phyloP scores from a whole-genome alignment of 1,140 invertebrate genomes.

The Eriocheir sinensis region DNA sequence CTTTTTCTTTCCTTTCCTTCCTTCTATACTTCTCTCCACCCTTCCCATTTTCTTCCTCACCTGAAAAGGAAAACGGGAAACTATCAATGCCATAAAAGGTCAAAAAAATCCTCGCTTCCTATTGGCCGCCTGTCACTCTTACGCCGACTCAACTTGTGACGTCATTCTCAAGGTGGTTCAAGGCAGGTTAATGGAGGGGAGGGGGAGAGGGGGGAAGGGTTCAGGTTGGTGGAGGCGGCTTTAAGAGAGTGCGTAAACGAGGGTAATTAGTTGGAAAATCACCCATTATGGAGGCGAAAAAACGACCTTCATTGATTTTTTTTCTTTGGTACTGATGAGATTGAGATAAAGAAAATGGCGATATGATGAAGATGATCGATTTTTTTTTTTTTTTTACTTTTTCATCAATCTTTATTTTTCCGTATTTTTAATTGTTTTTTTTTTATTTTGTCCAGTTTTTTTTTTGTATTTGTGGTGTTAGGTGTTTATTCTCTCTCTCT shows the following conservation, averaged over 20 bases:
- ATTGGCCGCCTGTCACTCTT: background rate
- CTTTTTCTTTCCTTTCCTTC: background rate
- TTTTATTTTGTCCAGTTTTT: background rate
- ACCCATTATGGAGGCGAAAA: slow-evolving; percentile 11
- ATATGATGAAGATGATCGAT: too few relatives aligned
- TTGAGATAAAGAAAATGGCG: background rate
- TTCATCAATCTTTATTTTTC: background rate
- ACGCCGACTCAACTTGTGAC: background rate
- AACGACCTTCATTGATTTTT: background rate
- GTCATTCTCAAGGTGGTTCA: background rate
- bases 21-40: too few relatives aligned
- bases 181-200: slow-evolving; percentile 54
- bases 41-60: background rate
- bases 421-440: background rate
- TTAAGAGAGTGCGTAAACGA: background rate
- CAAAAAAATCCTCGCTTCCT: background rate
- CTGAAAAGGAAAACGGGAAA: background rate
- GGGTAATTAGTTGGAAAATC: slow-evolving; percentile 7
- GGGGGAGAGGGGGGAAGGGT: too few relatives aligned
- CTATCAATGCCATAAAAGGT: background rate
- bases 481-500: background rate
- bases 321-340: background rate
- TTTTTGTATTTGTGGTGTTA: background rate
- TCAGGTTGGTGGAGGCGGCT: background rate
- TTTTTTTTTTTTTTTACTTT: background rate